phyloP scores from a whole-genome alignment of 2,797 vertebrate genomes.

The Semaprochilodus insignis region DNA sequence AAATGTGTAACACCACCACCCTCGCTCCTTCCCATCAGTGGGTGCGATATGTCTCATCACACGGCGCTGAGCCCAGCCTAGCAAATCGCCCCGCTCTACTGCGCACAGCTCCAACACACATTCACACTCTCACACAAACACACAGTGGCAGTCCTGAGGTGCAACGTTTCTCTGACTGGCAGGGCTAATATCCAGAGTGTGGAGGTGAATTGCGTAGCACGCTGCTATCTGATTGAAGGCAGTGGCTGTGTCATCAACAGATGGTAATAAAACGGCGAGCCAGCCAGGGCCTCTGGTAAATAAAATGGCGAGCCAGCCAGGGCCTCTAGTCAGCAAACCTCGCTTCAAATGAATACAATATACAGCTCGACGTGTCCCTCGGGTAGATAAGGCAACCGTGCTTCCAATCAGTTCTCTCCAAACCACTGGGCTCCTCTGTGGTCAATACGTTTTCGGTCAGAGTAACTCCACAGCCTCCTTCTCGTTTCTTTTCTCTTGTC shows the following conservation, averaged over 20 bases:
- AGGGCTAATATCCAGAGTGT: constrained; percentile 50
- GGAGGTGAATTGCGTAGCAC: constrained; percentile 16
- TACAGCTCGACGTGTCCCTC: constrained; percentile 19
- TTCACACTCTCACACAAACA: constrained; percentile 47
- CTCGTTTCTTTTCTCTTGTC: constrained; percentile 32
- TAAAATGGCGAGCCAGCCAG: constrained; percentile 5
- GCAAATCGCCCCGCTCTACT: constrained; percentile 29
- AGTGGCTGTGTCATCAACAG: constrained; percentile 1
- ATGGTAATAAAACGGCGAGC: constrained; percentile 15
- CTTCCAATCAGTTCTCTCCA: constrained; percentile 46
- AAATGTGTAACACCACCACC: background rate
- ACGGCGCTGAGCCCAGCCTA: constrained; percentile 24
- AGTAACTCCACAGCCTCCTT: constrained; percentile 61
- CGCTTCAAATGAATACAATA: constrained; percentile 15
- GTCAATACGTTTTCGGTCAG: constrained; percentile 23
- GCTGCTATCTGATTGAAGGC: constrained; percentile 34
- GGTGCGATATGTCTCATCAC: constrained; percentile 29
- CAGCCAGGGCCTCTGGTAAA: constrained; percentile 7
- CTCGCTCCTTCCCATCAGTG: constrained; percentile 20
- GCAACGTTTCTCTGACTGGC: constrained; percentile 23
- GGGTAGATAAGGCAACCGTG: constrained; percentile 15
- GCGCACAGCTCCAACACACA: constrained; percentile 37
- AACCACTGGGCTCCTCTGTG: constrained; percentile 8
- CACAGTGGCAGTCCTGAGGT: background rate
- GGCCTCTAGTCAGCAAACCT: background rate